Percentiles rank a stretch among this genome's conserved stretches.
phyloP scores from a whole-genome alignment of 2,797 vertebrate species.

The Neomorphus geoffroyi region DNA sequence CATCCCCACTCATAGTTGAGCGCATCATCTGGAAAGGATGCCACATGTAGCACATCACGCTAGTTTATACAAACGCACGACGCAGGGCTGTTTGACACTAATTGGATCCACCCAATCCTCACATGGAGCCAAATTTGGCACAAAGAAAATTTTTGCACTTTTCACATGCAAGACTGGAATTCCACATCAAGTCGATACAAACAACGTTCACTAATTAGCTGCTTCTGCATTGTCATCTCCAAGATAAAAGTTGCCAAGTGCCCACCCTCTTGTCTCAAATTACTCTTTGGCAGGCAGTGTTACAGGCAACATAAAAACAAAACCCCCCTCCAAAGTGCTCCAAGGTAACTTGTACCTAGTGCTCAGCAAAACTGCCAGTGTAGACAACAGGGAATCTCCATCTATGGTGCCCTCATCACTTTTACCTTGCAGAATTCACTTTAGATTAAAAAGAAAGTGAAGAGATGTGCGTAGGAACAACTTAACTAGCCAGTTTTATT shows the following conservation, averaged over 20 bases:
- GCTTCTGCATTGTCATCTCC: constrained; percentile 72
- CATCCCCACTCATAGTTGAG: background rate
- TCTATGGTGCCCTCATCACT: constrained; percentile 57
- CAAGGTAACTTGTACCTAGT: constrained; percentile 53
- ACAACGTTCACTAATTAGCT: constrained; percentile 76
- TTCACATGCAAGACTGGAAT: constrained; percentile 69
- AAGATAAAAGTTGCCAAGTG: constrained; percentile 71
- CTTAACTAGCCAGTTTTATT: constrained; percentile 68
- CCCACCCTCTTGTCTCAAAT: constrained; percentile 60
- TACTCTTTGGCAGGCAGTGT: constrained; percentile 60
- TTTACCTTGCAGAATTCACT: constrained; percentile 64
- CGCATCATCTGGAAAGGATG: constrained; percentile 37
- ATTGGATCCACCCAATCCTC: constrained; percentile 72
- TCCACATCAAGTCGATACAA: constrained; percentile 54
- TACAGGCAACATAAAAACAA: constrained; percentile 36
- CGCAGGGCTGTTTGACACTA: constrained; percentile 70
- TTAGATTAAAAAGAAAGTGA: constrained; percentile 69
- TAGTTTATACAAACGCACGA: constrained; percentile 15
- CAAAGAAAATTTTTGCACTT: constrained; percentile 67
- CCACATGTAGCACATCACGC: constrained; percentile 50
- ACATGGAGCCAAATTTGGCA: constrained; percentile 72
- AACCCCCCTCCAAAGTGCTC: constrained; percentile 43
- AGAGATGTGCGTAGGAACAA: constrained; percentile 5
- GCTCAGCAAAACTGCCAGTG: constrained; percentile 72
- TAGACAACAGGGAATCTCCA: constrained; percentile 75